Evolutionary conservation across 2,797 vertebrate genomes (phyloP).

Genomic region (Lithobates sylvaticus): DNA sequence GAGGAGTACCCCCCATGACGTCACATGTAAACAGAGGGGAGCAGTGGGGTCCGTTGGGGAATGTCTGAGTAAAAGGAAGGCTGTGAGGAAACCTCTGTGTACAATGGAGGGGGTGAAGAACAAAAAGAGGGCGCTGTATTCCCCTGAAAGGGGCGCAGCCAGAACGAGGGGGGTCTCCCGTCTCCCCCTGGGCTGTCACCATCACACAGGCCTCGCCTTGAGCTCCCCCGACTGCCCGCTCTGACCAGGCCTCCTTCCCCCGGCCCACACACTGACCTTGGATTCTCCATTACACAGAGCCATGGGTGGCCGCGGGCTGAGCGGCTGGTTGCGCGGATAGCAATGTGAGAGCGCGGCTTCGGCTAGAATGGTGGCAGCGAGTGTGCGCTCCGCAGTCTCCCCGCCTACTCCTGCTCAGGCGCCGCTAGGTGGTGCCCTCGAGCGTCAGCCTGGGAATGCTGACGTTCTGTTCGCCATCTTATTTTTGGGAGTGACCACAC

Average conservation of each 20-base stretch:
- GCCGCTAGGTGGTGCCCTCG: slow-evolving; percentile 68
- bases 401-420: slow-evolving; percentile 64
- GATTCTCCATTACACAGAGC: slow-evolving; percentile 97
- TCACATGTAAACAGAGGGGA: neutral
- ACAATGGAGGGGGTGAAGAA: too few species aligned
- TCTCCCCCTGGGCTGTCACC: neutral
- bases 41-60: neutral
- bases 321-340: slow-evolving; percentile 3
- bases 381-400: slow-evolving; percentile 54
- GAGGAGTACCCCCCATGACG: too few species aligned
- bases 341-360: slow-evolving; percentile 40
- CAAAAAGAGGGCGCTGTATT: too few species aligned
- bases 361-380: slow-evolving; percentile 67
- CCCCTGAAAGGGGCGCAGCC: too few species aligned
- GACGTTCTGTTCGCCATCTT: slow-evolving; percentile 8
- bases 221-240: too few species aligned
- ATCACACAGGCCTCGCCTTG: neutral
- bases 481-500: neutral
- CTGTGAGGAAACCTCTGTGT: neutral
- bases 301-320: slow-evolving; percentile 81
- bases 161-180: too few species aligned
- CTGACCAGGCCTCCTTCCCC: neutral
- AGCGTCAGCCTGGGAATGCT: neutral
- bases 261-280: slow-evolving; percentile 86
- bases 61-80: neutral